Evolutionary conservation across 2,888 invertebrate species (phyloP), one percentile per base, ranked within the genome.

Genomic region (Drosophila tripunctata): DNA sequence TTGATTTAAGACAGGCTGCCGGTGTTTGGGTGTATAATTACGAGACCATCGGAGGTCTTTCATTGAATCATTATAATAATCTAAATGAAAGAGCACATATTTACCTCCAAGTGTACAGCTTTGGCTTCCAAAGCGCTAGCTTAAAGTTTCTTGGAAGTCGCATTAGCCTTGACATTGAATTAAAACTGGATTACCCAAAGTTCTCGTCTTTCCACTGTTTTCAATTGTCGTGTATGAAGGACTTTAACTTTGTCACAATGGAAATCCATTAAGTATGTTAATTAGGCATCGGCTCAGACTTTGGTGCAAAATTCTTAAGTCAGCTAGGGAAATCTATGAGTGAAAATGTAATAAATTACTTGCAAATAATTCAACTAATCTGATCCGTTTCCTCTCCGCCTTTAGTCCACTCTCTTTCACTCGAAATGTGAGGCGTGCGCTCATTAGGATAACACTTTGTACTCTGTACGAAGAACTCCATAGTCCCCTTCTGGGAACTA

Each of bases 301-400:
- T 52, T 38, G 31, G 8, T 40, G 30, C 48, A 62, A 14, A 51
- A 61, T 70, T 60, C 31, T 55, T 27, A 64, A 82, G 57, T 54
- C 63, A 47, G 63, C 1, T 36, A 12, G 67, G 55, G 50, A 48
- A 79, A 67, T 67, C 80, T 61, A 72, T 72, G 77, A 67, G 77
- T 61, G 83, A 45, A 50, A 79, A 75, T 66, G 78, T 80, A 87
- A 86, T 86, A 88, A 88, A 89, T 88, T 87, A 80, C 88, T 87
- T 80, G 81, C 76, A 83, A 86, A 87, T 88, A 87, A 83, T 79
- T 84, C 82, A 76, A 79, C 76, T 89, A 88, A 88, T 84, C 87
- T 75, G 67, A 72, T 67, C 67, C 70, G 67, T 41, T 54, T 12
- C 14, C 22, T n/a, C n/a, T n/a, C n/a, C n/a, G n/a, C n/a, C n/a